Base-by-base conservation (phyloP, 2,888 invertebrate species). In the Fissipunctia ypsillon region DNA sequence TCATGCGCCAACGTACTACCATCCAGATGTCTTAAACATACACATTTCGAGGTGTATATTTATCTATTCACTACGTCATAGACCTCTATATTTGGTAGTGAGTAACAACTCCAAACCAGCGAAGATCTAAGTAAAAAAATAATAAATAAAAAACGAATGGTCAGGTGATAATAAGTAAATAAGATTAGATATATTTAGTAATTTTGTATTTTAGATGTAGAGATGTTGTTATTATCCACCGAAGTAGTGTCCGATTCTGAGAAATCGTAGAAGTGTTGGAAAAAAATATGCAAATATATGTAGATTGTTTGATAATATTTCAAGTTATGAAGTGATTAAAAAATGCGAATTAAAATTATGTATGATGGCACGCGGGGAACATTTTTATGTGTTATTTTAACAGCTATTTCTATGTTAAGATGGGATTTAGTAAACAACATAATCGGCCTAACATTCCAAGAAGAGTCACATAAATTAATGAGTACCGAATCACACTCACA, bases 1-100 rank as follows among this genome's bases (percentile, higher is more conserved):
- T 92, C 90, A 91, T 74, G 48, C 48, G 54, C 45, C 60, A 69
- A 76, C 72, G 72, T 61, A 65, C 60, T 28, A 38, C 69, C 67
- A 78, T 87, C 92, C 95, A 95, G 94, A 95, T 95, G 94, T 89
- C 87, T 81, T 83, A 90, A 91, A 81, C 87, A 88, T 89, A 89
- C 90, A 75, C 72, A 79, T 90, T 91, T 81, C 69, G 84, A 76
- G 69, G 78, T 80, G 85, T 90, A 88, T 93, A 88, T 91, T 92
- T 93, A 87, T 88, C 73, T 84, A 84, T 88, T 28, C 45, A 48
- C 57, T 76, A 85, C 92, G 90, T 91, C 91, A 90, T 89, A 85
- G 81, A 76, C 12, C 76, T 86, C 90, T 92, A 91, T 89, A 88
- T 87, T 89, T 90, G 90, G 88, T 73, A 76, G 78, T 90, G 90